Percentiles rank a stretch among this genome's conserved stretches.
phyloP scores from a whole-genome alignment of 2,113 vertebrate genomes.

The Eubucco bourcierii region DNA sequence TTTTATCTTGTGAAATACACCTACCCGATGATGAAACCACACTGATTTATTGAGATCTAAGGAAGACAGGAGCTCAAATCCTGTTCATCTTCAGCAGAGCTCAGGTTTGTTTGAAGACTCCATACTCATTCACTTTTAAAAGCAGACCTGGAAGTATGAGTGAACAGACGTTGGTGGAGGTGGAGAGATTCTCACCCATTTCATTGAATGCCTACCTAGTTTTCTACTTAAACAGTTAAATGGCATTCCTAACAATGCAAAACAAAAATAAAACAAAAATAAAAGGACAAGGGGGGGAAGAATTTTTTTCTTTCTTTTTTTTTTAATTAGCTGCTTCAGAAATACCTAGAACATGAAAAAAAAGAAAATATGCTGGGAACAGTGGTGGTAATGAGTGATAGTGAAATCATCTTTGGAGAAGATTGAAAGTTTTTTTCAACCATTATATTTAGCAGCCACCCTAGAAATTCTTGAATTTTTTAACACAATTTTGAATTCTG shows the following conservation, averaged over 20 bases:
- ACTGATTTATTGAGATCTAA: not conserved
- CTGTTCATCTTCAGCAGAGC: not conserved
- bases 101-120: not conserved
- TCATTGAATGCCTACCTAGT: not conserved
- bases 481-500: constrained; percentile 40
- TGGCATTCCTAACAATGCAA: not conserved
- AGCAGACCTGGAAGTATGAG: constrained; percentile 1
- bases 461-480: constrained; percentile 30
- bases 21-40: not conserved
- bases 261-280: no score
- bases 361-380: not conserved
- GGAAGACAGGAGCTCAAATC: not conserved
- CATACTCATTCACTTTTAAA: not conserved
- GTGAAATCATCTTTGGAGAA: constrained; percentile 8
- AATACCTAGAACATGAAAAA: constrained; percentile 16
- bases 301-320: no score
- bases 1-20: not conserved
- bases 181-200: not conserved
- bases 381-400: not conserved
- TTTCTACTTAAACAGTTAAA: constrained; percentile 18
- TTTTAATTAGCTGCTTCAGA: not conserved
- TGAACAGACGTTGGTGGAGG: not conserved
- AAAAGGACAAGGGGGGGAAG: no score
- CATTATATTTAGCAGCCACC: constrained; percentile 9
- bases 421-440: not conserved